A percentile compares a stretch with the other conserved stretches of the same genome.
phyloP scores from a whole-genome alignment of 1,140 invertebrate genomes.

The Diprion similis region DNA sequence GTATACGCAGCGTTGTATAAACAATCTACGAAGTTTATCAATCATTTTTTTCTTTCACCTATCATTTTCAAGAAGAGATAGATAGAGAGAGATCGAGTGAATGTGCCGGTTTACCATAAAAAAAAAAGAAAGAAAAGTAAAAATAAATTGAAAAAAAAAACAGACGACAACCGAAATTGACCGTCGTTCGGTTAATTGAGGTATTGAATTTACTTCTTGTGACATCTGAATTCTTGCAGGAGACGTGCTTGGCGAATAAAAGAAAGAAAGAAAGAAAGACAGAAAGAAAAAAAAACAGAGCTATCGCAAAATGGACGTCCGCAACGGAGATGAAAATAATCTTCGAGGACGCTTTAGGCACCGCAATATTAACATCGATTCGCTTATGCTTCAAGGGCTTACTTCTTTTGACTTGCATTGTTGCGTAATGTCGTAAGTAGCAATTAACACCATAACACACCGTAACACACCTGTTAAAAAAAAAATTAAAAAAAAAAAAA shows the following conservation, averaged over 20 bases:
- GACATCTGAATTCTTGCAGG: background rate
- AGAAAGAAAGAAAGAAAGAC: background rate
- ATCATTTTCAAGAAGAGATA: too few species aligned
- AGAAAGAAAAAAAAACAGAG: background rate
- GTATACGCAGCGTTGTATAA: too few species aligned
- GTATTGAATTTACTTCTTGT: background rate
- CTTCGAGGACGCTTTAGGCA: background rate
- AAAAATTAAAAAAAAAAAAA: too few species aligned
- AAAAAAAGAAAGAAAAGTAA: too few species aligned
- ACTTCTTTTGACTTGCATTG: conserved; percentile 39
- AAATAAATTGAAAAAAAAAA: too few species aligned
- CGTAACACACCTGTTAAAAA: background rate
- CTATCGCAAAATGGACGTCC: background rate
- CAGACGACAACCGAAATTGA: too few species aligned
- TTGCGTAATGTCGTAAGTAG: conserved; percentile 48
- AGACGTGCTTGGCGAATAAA: background rate
- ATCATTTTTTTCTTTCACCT: too few species aligned
- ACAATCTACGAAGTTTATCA: too few species aligned
- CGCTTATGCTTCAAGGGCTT: conserved; percentile 46
- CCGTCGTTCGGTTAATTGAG: too few species aligned
- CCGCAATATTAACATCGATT: conserved; percentile 33
- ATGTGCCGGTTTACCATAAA: too few species aligned
- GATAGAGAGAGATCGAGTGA: too few species aligned
- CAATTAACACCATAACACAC: conserved; percentile 19
- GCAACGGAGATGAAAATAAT: background rate